These are phyloP conservation scores for Neoitamus cyanurus DNA, from an alignment of 2,888 invertebrate species.

Conservation along the genomic window DNA sequence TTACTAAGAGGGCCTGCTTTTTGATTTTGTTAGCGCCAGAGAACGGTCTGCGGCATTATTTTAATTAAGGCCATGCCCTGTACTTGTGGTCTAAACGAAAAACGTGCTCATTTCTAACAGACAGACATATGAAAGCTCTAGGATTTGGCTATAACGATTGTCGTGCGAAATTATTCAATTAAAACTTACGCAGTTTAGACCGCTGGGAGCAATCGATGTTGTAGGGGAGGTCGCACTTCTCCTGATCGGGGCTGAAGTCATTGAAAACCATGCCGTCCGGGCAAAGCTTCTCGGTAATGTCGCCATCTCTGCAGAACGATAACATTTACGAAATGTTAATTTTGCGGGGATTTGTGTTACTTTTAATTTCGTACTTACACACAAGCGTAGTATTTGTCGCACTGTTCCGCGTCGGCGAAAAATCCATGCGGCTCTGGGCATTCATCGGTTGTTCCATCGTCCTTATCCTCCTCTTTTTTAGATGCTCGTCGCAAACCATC, in stretches of 20 bases:
- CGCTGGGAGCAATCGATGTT: slow-evolving; percentile 86
- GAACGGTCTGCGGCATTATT: not conserved
- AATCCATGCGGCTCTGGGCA: slow-evolving; percentile 87
- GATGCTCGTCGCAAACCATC: slow-evolving; percentile 63
- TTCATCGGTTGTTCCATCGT: slow-evolving; percentile 72
- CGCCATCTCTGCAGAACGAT: slow-evolving; percentile 71
- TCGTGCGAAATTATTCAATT: slow-evolving; percentile 30
- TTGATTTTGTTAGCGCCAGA: not conserved
- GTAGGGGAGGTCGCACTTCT: slow-evolving; percentile 88
- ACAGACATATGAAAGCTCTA: not conserved
- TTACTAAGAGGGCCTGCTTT: not conserved
- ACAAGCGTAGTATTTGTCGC: slow-evolving; percentile 89
- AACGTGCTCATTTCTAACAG: not conserved
- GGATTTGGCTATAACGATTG: slow-evolving; percentile 66
- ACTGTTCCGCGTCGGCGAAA: slow-evolving; percentile 87
- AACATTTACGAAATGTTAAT: not conserved
- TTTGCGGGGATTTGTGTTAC: not conserved
- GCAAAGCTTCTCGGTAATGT: slow-evolving; percentile 81
- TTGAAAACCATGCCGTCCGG: slow-evolving; percentile 92
- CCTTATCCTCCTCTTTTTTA: slow-evolving; percentile 66
- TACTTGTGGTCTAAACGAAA: not conserved
- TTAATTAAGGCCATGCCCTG: not conserved
- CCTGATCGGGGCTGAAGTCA: slow-evolving; percentile 82
- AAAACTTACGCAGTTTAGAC: slow-evolving; percentile 80
- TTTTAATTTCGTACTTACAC: slow-evolving; percentile 64